A percentile compares a stretch with the other conserved stretches of the same genome.
These are phyloP conservation scores for Pycnonotus jocosus DNA, from an alignment of 2,113 vertebrate genomes.

Conservation along the genomic window DNA sequence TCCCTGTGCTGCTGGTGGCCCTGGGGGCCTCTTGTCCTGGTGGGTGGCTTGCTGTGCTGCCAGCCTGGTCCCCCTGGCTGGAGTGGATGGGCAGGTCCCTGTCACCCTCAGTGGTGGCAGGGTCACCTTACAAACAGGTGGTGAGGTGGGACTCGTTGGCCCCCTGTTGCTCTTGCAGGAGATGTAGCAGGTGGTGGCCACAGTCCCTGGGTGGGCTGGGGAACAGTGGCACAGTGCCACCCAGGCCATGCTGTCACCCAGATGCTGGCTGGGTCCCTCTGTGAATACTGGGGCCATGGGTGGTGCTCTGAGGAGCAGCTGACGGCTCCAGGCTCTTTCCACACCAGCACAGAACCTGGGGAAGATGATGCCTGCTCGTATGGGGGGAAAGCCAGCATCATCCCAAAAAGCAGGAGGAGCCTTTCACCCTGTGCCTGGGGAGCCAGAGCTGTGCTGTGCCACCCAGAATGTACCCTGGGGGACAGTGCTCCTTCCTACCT, in stretches of 20 bases:
- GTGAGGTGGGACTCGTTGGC: rapidly evolving
- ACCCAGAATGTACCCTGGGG: rapidly evolving
- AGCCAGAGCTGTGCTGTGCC: rapidly evolving
- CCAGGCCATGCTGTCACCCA: neutral
- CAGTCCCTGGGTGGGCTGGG: neutral
- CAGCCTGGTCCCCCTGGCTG: rapidly evolving
- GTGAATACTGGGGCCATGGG: neutral
- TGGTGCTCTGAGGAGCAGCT: rapidly evolving
- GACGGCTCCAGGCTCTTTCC: neutral
- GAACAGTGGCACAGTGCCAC: rapidly evolving
- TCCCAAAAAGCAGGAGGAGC: neutral
- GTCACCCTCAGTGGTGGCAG: neutral
- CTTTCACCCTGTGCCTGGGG: neutral
- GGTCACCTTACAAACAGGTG: rapidly evolving
- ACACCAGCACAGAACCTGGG: neutral
- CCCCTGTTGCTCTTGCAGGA: neutral
- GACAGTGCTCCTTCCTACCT: neutral
- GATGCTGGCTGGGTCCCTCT: neutral
- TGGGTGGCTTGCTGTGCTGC: neutral
- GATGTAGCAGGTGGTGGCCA: neutral
- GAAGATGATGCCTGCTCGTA: neutral
- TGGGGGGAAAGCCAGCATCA: rapidly evolving
- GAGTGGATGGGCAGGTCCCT: neutral
- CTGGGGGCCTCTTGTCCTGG: neutral
- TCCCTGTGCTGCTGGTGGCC: neutral